Evolutionary conservation across 2,888 invertebrate species (phyloP).

Genomic region (Ecliptopera silaceata): DNA sequence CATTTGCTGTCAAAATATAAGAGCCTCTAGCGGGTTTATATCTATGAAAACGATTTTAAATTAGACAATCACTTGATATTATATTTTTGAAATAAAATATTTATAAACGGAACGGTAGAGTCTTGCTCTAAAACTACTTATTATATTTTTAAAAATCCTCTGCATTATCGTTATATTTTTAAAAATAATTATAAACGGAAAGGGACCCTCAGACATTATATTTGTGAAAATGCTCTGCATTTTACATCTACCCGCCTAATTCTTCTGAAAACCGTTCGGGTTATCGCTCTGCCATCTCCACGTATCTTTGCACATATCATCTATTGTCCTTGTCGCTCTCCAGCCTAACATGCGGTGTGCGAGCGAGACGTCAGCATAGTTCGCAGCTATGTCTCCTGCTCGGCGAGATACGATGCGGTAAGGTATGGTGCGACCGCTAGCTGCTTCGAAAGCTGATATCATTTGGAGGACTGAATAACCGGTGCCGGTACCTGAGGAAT

Average conservation of each 20-base stretch:
- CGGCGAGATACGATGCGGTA: slow-evolving; percentile 88
- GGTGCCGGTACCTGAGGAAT: slow-evolving; percentile 85
- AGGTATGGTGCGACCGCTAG: slow-evolving; percentile 88
- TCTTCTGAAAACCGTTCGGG: slow-evolving; percentile 86
- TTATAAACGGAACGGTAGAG: too few relatives aligned
- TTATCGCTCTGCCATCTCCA: slow-evolving; percentile 95
- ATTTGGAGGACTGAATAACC: slow-evolving; percentile 94
- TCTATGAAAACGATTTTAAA: too few relatives aligned
- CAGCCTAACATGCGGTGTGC: slow-evolving; percentile 92
- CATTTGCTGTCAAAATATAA: too few relatives aligned
- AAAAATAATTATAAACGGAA: too few relatives aligned
- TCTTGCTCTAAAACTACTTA: too few relatives aligned
- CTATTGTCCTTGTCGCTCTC: slow-evolving; percentile 88
- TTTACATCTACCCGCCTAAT: slow-evolving; percentile 5
- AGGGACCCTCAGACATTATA: too few relatives aligned
- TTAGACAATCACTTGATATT: too few relatives aligned
- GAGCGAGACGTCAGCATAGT: slow-evolving; percentile 91
- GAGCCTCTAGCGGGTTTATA: too few relatives aligned
- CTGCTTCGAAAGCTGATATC: slow-evolving; percentile 90
- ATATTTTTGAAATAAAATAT: too few relatives aligned
- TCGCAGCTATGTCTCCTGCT: slow-evolving; percentile 92
- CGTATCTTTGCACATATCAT: slow-evolving; percentile 93
- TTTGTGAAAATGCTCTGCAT: too few relatives aligned
- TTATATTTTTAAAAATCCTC: too few relatives aligned
- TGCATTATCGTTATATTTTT: too few relatives aligned